Evolutionary conservation across 2,888 invertebrate species (phyloP).

Genomic region (Hypercompe scribonia): DNA sequence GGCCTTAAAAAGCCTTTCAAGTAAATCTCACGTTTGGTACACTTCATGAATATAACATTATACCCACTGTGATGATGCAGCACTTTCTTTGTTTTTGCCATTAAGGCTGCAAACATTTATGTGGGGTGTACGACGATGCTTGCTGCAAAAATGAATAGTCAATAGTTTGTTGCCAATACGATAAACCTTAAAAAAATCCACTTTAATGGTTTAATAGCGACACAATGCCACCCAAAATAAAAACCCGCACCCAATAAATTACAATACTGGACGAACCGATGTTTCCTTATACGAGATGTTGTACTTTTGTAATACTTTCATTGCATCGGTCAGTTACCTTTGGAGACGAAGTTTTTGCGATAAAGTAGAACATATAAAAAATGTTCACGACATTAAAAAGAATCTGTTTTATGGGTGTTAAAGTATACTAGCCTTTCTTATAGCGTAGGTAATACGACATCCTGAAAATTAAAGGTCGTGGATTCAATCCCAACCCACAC

Average conservation of each 20-base stretch:
- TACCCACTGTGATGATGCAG: not conserved
- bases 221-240: constrained; percentile 8
- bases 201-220: not conserved
- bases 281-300: constrained; percentile 37
- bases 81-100: not conserved
- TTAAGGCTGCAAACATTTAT: not conserved
- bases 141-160: not conserved
- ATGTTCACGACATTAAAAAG: not conserved
- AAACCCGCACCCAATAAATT: constrained; percentile 16
- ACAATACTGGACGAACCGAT: constrained; percentile 21
- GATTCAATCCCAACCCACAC: too few species aligned
- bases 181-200: not conserved
- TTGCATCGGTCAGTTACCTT: constrained; percentile 40
- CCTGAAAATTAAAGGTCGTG: too few species aligned
- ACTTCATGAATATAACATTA: not conserved
- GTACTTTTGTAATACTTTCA: constrained; percentile 36
- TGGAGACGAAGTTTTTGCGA: constrained; percentile 39
- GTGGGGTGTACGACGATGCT: not conserved
- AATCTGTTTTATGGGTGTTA: not conserved
- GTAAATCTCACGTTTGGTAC: not conserved
- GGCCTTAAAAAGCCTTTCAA: too few species aligned
- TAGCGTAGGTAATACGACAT: too few species aligned
- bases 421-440: not conserved
- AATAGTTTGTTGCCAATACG: not conserved
- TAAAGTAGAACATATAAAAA: constrained; percentile 22